Percentiles rank a stretch among this genome's conserved stretches.
phyloP scores from a whole-genome alignment of 1,140 invertebrate species.

The Macrobrachium rosenbergii region DNA sequence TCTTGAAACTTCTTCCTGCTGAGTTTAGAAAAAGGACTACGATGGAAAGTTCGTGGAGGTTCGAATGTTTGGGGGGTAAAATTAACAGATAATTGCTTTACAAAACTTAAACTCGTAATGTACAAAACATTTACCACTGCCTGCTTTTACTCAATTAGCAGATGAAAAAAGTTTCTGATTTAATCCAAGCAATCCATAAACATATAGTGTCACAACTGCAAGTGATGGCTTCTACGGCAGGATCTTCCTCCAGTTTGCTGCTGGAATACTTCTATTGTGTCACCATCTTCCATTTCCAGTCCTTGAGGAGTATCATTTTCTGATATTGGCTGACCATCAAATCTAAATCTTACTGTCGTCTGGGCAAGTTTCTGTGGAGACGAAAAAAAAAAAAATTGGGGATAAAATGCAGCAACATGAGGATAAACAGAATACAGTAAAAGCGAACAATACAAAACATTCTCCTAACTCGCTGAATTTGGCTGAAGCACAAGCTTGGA shows the following conservation, averaged over 20 bases:
- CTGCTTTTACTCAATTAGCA: no score
- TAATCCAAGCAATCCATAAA: no score
- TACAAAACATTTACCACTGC: no score
- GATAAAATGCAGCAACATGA: background rate
- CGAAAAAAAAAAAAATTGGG: background rate
- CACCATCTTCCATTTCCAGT: constrained; percentile 94
- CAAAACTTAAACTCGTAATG: no score
- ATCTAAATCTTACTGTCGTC: constrained; percentile 90
- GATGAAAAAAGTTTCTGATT: no score
- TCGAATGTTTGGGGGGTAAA: no score
- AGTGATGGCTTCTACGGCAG: constrained; percentile 4
- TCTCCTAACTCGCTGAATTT: no score
- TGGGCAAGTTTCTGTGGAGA: constrained; percentile 69
- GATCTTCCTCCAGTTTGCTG: constrained; percentile 86
- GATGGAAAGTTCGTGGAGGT: no score
- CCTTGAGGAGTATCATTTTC: constrained; percentile 91
- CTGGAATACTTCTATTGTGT: constrained; percentile 96
- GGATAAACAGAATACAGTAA: background rate
- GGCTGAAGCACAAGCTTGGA: no score
- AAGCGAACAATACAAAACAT: background rate
- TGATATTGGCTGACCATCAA: constrained; percentile 95
- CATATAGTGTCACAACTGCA: constrained; percentile 44
- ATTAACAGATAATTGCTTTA: no score
- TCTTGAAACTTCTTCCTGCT: no score
- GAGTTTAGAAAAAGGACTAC: no score